A percentile compares a stretch with the other conserved stretches of the same genome.
These are phyloP conservation scores for Scolanthus callimorphus DNA, from an alignment of 92 coral and sea anemone species.

Conservation along the genomic window DNA sequence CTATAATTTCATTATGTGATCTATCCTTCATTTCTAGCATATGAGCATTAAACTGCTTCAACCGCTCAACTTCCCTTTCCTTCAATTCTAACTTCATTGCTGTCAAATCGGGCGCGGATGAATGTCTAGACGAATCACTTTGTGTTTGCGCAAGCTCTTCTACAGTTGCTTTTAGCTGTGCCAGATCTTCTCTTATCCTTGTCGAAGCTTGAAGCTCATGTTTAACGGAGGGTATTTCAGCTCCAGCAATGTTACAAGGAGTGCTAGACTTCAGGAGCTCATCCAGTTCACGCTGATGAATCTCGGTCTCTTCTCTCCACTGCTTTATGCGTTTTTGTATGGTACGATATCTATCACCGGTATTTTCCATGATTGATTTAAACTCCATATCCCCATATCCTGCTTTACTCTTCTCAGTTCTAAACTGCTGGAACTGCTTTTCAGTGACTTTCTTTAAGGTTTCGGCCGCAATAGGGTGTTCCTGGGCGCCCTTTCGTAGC, in stretches of 20 bases:
- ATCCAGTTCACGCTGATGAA: conserved; percentile 21
- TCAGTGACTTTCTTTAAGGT: not conserved
- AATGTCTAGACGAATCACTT: not conserved
- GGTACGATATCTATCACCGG: not conserved
- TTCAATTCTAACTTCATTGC: conserved; percentile 12
- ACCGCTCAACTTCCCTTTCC: conserved; percentile 15
- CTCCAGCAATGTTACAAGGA: not conserved
- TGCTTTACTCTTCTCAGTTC: not conserved
- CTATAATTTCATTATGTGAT: conserved; percentile 6
- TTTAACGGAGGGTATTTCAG: not conserved
- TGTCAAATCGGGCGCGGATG: not conserved
- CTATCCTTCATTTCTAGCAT: conserved; percentile 27
- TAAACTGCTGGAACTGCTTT: not conserved
- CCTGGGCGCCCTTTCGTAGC: not conserved
- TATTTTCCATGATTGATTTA: not conserved
- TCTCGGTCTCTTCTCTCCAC: conserved; percentile 22
- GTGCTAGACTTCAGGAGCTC: not conserved
- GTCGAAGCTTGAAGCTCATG: not conserved
- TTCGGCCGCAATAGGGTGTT: too few relatives aligned
- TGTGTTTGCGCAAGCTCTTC: not conserved
- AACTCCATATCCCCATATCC: not conserved
- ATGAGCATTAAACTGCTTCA: conserved; percentile 9
- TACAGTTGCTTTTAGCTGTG: not conserved
- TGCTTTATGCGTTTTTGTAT: not conserved
- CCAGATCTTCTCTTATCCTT: conserved; percentile 10